A percentile compares a stretch with the other conserved stretches of the same genome.
These are phyloP conservation scores for Hemitrygon akajei DNA, from an alignment of 2,797 vertebrate species.

Conservation along the genomic window DNA sequence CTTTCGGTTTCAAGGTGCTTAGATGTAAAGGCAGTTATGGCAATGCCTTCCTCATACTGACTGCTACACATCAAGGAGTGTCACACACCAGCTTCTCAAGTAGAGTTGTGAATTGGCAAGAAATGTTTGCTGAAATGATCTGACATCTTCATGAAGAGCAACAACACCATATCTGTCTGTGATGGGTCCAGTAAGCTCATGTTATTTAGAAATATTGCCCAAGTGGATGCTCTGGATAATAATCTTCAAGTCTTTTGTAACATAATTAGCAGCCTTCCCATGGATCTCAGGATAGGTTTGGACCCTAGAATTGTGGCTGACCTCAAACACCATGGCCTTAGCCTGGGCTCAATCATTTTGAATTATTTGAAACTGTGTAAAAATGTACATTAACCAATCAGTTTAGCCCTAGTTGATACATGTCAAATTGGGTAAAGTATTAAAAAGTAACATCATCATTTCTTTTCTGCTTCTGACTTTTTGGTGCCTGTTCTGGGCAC, in stretches of 20 bases:
- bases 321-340: no score
- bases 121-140: background rate
- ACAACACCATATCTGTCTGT: no score
- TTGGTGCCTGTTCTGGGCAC: background rate
- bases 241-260: no score
- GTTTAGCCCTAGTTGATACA: no score
- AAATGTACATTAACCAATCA: background rate
- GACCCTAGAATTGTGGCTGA: no score
- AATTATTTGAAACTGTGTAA: background rate
- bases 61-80: background rate
- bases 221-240: no score
- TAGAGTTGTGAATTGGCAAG: background rate
- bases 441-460: background rate
- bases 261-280: no score
- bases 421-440: background rate
- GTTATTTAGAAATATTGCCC: no score
- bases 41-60: background rate
- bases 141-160: no score
- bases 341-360: background rate
- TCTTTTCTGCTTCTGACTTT: background rate
- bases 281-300: no score
- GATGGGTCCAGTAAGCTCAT: no score
- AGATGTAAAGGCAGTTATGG: background rate
- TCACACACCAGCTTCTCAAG: background rate
- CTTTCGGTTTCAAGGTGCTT: background rate